These are phyloP conservation scores for Casuarius casuarius DNA, from an alignment of 2,113 vertebrate genomes.

Conservation along the genomic window DNA sequence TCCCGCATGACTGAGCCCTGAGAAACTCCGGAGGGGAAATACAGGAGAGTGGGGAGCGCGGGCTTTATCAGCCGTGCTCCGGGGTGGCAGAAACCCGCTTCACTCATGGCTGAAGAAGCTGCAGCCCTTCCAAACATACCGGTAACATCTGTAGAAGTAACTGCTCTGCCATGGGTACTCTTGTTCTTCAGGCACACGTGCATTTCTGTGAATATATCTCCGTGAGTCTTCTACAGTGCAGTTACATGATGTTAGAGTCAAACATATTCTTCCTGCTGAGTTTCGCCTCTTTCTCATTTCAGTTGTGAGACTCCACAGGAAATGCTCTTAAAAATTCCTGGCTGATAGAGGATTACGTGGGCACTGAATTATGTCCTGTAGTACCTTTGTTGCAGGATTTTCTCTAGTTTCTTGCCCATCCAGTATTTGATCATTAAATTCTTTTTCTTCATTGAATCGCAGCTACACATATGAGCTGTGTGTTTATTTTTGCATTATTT, in stretches of 20 bases:
- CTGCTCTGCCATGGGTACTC: not conserved
- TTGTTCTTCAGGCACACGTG: not conserved
- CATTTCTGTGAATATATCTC: not conserved
- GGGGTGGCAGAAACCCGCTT: not conserved
- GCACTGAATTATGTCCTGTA: not conserved
- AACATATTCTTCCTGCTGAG: not conserved
- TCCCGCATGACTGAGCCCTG: too few species aligned
- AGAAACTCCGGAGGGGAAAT: not conserved
- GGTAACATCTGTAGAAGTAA: not conserved
- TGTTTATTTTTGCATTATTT: not conserved
- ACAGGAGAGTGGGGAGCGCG: not conserved
- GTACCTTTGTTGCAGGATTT: not conserved
- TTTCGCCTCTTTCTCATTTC: not conserved
- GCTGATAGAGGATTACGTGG: not conserved
- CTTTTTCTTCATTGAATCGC: not conserved
- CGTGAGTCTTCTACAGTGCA: not conserved
- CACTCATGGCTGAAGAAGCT: not conserved
- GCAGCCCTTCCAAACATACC: not conserved
- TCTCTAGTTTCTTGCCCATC: not conserved
- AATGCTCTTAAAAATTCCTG: not conserved
- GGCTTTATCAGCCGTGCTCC: too few species aligned
- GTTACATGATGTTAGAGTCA: not conserved
- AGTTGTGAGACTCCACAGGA: not conserved
- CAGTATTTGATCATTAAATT: not conserved
- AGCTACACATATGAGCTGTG: rapidly evolving